Conservation (phyloP, 2,113 vertebrate species). For the Percina caprodes region DNA sequence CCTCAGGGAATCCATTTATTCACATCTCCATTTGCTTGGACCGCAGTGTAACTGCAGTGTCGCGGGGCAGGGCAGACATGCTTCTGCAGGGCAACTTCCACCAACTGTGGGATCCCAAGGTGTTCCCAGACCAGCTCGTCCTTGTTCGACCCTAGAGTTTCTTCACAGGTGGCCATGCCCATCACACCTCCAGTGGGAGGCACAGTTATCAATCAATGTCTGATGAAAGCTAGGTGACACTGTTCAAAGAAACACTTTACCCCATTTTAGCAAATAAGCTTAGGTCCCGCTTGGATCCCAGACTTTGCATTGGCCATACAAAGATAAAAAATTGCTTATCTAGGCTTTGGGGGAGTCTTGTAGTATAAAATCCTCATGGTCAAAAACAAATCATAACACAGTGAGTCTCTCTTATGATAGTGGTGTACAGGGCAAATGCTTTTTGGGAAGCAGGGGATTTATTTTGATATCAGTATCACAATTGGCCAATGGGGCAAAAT, state of each 20-base stretch:
- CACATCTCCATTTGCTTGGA: constrained; percentile 8
- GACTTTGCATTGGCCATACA: neutral
- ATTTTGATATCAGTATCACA: neutral
- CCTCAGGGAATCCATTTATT: constrained; percentile 46
- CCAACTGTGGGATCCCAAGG: constrained; percentile 6
- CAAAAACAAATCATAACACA: neutral
- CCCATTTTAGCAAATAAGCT: constrained; percentile 4
- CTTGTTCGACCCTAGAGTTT: constrained; percentile 2
- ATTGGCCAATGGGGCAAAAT: neutral
- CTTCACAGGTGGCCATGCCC: constrained; percentile 14
- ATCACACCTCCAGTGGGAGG: constrained; percentile 18
- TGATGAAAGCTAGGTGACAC: constrained; percentile 1
- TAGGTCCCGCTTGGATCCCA: neutral
- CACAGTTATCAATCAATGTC: neutral
- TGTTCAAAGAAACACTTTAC: neutral
- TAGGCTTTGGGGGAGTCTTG: neutral
- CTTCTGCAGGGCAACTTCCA: constrained; percentile 23
- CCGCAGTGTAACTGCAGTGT: constrained; percentile 3
- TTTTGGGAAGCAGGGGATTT: neutral
- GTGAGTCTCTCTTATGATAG: neutral
- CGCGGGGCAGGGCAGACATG: constrained; percentile 12
- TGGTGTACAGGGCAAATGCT: neutral
- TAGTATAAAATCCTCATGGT: neutral
- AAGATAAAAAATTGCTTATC: neutral
- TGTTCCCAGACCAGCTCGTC: constrained; percentile 6